phyloP scores from a whole-genome alignment of 2,113 vertebrate species.

The Leucopsar rothschildi region DNA sequence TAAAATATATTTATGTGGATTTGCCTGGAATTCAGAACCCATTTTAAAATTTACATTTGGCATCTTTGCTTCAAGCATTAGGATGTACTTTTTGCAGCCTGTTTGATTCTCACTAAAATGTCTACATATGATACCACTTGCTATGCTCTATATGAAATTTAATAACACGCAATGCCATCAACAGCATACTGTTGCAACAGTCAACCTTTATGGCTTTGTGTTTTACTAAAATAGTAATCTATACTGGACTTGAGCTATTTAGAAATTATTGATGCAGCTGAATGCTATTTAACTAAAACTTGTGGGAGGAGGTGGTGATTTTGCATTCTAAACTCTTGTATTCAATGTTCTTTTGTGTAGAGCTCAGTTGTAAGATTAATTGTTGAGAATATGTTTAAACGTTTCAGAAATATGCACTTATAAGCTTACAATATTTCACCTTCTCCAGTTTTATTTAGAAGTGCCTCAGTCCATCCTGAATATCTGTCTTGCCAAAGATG shows the following conservation, averaged over 20 bases:
- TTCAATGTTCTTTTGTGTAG: neutral
- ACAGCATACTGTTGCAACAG: neutral
- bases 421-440: neutral
- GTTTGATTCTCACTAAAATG: neutral
- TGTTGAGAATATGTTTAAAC: neutral
- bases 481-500: neutral
- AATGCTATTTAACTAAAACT: neutral
- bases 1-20: neutral
- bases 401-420: neutral
- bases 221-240: neutral
- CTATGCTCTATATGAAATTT: neutral
- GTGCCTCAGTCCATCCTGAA: neutral
- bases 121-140: neutral
- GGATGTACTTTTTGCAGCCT: neutral
- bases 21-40: neutral
- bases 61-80: neutral
- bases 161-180: neutral
- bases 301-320: neutral
- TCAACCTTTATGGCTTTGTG: neutral
- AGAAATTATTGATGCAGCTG: neutral
- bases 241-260: neutral
- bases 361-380: neutral
- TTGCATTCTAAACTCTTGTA: neutral
- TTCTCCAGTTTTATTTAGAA: neutral
- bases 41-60: neutral